These are phyloP conservation scores for Acanthis flammea DNA, from an alignment of 2,797 vertebrate genomes.

Conservation along the genomic window DNA sequence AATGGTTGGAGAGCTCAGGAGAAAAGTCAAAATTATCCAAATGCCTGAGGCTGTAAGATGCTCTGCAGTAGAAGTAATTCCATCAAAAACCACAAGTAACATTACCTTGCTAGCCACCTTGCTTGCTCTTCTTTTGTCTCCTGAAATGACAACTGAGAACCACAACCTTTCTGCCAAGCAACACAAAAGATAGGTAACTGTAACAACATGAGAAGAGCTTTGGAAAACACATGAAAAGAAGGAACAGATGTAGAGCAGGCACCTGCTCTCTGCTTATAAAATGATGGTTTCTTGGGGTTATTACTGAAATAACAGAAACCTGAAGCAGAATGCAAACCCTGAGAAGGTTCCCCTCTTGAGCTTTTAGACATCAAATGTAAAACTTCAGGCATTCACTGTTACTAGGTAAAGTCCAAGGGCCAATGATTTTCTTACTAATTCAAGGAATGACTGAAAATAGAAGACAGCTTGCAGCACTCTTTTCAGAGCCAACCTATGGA, in stretches of 20 bases:
- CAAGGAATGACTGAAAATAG: not conserved
- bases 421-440: not conserved
- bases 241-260: constrained; percentile 16
- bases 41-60: not conserved
- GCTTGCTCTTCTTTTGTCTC: not conserved
- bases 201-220: not conserved
- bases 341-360: not conserved
- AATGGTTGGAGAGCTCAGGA: not conserved
- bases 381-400: not conserved
- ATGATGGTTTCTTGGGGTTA: not conserved
- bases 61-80: not conserved
- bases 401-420: not conserved
- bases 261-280: not conserved
- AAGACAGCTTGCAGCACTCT: not conserved
- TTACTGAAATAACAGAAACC: not conserved
- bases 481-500: accelerated
- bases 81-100: not conserved
- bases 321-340: not conserved
- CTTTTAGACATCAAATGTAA: not conserved
- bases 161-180: not conserved
- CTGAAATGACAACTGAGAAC: not conserved
- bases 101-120: not conserved
- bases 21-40: not conserved
- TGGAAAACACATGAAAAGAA: not conserved
- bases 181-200: not conserved